phyloP scores from a whole-genome alignment of 2,888 invertebrate species.

The Cerceris rybyensis region DNA sequence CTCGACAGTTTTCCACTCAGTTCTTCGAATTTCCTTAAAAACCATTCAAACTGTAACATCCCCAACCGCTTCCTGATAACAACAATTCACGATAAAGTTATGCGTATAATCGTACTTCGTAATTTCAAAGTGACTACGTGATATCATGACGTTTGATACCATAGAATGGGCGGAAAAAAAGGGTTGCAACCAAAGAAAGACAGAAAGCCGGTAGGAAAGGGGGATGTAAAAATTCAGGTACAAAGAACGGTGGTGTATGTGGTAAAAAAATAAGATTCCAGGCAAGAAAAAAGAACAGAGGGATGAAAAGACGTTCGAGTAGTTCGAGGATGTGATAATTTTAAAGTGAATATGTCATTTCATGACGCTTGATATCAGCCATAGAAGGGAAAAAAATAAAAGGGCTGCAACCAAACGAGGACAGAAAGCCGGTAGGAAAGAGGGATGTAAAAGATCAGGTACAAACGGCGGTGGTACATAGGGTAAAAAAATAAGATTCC shows the following conservation, averaged over 20 bases:
- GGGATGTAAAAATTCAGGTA: not conserved
- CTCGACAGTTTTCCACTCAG: not conserved
- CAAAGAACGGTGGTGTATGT: constrained; percentile 2
- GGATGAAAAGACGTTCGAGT: no score
- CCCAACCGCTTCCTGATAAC: no score
- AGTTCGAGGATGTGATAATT: no score
- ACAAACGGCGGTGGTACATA: constrained; percentile 1
- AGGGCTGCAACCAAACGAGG: not conserved
- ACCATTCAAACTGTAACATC: no score
- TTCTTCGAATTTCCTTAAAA: no score
- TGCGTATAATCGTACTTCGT: not conserved
- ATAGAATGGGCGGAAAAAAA: constrained; percentile 32
- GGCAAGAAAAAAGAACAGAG: no score
- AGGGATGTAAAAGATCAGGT: not conserved
- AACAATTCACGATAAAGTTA: not conserved
- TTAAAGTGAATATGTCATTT: constrained; percentile 14
- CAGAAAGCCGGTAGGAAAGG: not conserved
- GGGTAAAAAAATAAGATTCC: constrained; percentile 15
- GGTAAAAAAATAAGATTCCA: constrained; percentile 10
- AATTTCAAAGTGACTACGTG: not conserved
- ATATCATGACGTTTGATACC: constrained; percentile 38
- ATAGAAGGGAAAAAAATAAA: constrained; percentile 34
- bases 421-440: not conserved
- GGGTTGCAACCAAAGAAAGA: not conserved
- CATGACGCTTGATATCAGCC: constrained; percentile 34